Conservation (phyloP, 2,113 vertebrate species). For the Lucifuga dentata region DNA sequence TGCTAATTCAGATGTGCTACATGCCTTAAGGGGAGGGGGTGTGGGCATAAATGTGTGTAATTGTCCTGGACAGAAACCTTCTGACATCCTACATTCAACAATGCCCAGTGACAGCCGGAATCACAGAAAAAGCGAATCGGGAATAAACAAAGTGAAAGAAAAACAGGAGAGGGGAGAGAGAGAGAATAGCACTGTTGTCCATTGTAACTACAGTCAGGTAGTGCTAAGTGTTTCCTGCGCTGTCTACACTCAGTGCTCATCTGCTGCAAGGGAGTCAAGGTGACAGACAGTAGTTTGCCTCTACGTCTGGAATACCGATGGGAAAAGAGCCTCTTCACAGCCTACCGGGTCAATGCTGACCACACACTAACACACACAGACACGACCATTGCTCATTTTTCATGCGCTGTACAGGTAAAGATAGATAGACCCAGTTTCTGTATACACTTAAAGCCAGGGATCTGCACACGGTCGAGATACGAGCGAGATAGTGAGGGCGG, state of each 20-base stretch:
- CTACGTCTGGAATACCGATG: constrained; percentile 77
- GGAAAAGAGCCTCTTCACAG: constrained; percentile 52
- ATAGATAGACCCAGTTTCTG: constrained; percentile 37
- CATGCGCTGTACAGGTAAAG: constrained; percentile 50
- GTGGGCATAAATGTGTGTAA: constrained; percentile 39
- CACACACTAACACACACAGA: constrained; percentile 7
- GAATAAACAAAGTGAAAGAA: constrained; percentile 34
- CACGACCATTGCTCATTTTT: constrained; percentile 42
- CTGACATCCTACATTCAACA: constrained; percentile 43
- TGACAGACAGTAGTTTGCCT: constrained; percentile 74
- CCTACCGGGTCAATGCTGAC: constrained; percentile 66
- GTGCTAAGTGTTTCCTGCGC: constrained; percentile 63
- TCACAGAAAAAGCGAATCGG: constrained; percentile 37
- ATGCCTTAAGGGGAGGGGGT: constrained; percentile 18
- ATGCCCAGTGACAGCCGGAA: constrained; percentile 32
- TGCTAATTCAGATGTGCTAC: constrained; percentile 26
- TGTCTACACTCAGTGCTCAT: constrained; percentile 37
- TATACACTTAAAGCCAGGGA: constrained; percentile 26
- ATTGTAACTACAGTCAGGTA: constrained; percentile 61
- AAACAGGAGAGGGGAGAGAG: background rate
- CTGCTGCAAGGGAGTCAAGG: constrained; percentile 75
- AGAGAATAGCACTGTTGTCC: constrained; percentile 39
- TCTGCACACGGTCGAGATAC: constrained; percentile 42
- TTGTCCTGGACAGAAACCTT: constrained; percentile 53
- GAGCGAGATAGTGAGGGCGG: constrained; percentile 32